phyloP scores from a whole-genome alignment of 2,888 invertebrate species.

The Isoperla grammatica region DNA sequence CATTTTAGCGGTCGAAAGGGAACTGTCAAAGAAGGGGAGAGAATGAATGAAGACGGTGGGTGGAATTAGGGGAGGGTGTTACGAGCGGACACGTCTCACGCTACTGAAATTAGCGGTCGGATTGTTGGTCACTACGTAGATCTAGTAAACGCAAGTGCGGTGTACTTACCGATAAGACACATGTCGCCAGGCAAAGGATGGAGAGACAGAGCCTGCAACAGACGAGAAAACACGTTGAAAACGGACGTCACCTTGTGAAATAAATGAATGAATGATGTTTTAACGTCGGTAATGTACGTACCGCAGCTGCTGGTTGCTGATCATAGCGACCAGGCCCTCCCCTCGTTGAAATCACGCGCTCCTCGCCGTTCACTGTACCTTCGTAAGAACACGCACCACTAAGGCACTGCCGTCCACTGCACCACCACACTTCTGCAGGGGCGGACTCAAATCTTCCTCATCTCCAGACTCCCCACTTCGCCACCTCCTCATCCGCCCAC shows the following conservation, averaged over 20 bases:
- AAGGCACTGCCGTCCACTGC: conserved; percentile 11
- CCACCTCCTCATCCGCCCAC: neutral
- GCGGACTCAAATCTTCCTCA: conserved; percentile 1
- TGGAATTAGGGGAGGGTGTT: neutral
- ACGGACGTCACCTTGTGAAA: neutral
- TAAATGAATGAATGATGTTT: too few species aligned
- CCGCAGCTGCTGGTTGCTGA: conserved; percentile 7
- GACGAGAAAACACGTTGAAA: neutral
- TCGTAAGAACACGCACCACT: conserved; percentile 1
- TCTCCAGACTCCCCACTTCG: neutral
- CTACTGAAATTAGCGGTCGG: neutral
- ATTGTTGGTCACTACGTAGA: neutral
- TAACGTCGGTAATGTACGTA: neutral
- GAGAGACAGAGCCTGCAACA: conserved; percentile 8
- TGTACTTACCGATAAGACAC: conserved; percentile 48
- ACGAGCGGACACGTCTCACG: neutral
- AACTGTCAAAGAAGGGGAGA: conserved; percentile 14
- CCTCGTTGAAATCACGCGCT: conserved; percentile 5
- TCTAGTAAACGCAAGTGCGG: neutral
- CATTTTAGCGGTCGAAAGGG: neutral
- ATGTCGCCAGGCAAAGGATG: conserved; percentile 42
- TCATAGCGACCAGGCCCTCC: conserved; percentile 12
- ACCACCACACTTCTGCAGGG: conserved; percentile 11
- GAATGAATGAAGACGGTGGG: conserved; percentile 5
- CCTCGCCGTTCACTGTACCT: neutral